These are phyloP conservation scores for Coreius guichenoti DNA, from an alignment of 2,797 vertebrate genomes.

Conservation along the genomic window DNA sequence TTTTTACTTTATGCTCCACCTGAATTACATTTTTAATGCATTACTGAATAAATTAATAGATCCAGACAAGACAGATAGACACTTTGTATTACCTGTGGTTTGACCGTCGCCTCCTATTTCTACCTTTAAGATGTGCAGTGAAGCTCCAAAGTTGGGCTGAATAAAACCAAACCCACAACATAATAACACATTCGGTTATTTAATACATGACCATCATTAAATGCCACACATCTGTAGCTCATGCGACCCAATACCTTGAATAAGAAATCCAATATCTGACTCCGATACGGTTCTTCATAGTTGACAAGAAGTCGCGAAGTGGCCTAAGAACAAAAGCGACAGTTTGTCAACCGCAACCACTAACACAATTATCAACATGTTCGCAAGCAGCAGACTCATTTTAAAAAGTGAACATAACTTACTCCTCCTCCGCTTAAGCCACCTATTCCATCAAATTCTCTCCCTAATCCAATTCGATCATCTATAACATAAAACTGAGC, in stretches of 20 bases:
- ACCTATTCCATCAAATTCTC: constrained; percentile 90
- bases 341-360: neutral
- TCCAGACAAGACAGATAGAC: neutral
- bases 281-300: constrained; percentile 90
- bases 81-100: constrained; percentile 85
- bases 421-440: constrained; percentile 96
- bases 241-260: constrained; percentile 84
- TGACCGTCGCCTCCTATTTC: constrained; percentile 97
- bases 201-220: neutral
- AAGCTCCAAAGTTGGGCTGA: constrained; percentile 94
- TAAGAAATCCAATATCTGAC: constrained; percentile 91
- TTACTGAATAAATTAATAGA: neutral
- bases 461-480: constrained; percentile 82
- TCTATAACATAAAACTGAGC: constrained; percentile 77
- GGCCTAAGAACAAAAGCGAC: constrained; percentile 76
- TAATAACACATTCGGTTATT: neutral
- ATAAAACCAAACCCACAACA: constrained; percentile 20
- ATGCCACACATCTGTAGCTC: neutral
- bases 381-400: neutral
- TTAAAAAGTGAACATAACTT: constrained; percentile 52
- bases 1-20: neutral
- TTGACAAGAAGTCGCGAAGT: constrained; percentile 92
- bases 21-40: neutral
- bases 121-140: constrained; percentile 96
- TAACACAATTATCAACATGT: constrained; percentile 26